A percentile compares a stretch with the other conserved stretches of the same genome.
Conservation (phyloP, 1,140 invertebrate genomes). For the Aricia agestis region DNA sequence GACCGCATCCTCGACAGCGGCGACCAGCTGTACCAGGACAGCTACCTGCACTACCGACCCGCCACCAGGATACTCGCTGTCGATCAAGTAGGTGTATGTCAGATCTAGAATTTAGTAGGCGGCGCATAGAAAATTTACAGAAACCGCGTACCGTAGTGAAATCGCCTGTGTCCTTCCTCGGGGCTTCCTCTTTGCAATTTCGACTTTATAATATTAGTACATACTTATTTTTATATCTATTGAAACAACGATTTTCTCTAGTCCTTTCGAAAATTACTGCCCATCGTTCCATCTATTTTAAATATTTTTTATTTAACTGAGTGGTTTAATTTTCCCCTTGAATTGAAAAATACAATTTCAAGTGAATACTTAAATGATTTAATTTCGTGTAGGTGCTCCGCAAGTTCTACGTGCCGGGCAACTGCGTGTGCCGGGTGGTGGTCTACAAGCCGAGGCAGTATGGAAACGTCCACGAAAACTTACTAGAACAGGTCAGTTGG, state of each 20-base stretch:
- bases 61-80: conserved; percentile 39
- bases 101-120: background rate
- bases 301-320: no score
- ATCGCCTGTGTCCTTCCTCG: no score
- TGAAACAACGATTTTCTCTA: no score
- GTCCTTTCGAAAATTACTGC: no score
- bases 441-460: conserved; percentile 51
- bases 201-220: no score
- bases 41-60: conserved; percentile 57
- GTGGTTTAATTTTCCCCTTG: no score
- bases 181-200: no score
- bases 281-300: no score
- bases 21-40: conserved; percentile 68
- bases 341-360: background rate
- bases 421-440: conserved; percentile 62
- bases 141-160: no score
- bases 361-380: no score
- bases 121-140: no score
- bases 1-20: conserved; percentile 59
- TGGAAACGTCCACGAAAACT: conserved; percentile 42
- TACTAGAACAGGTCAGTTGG: conserved; percentile 37
- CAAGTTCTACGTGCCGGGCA: conserved; percentile 66
- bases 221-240: no score
- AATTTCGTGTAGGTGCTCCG: conserved; percentile 46
- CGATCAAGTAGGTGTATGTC: conserved; percentile 42